These are phyloP conservation scores for Nylanderia fulva DNA, from an alignment of 1,140 invertebrate genomes.

Conservation along the genomic window DNA sequence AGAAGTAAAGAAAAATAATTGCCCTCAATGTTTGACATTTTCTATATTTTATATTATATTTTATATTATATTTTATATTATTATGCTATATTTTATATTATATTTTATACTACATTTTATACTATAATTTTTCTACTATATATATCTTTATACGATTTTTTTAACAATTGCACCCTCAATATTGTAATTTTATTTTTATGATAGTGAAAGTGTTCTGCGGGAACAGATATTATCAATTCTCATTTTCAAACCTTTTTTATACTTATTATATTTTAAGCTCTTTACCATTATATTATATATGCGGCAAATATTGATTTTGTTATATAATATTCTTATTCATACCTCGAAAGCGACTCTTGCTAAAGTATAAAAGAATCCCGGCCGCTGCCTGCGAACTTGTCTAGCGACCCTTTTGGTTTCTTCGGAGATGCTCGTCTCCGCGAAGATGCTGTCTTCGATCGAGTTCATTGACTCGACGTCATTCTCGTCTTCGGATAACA, in stretches of 20 bases:
- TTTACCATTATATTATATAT: not conserved
- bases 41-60: too few relatives aligned
- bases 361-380: slow-evolving; percentile 86
- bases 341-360: slow-evolving; percentile 84
- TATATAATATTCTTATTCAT: slow-evolving; percentile 49
- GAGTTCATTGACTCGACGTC: slow-evolving; percentile 42
- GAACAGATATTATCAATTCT: too few relatives aligned
- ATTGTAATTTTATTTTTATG: too few relatives aligned
- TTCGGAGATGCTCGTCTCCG: slow-evolving; percentile 46
- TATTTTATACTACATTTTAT: too few relatives aligned
- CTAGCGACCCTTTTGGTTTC: slow-evolving; percentile 77
- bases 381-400: slow-evolving; percentile 79
- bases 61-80: too few relatives aligned
- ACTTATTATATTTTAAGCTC: too few relatives aligned
- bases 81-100: too few relatives aligned
- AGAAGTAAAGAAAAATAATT: not conserved
- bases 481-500: slow-evolving; percentile 43
- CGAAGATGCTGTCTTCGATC: slow-evolving; percentile 48
- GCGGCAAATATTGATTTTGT: not conserved
- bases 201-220: too few relatives aligned
- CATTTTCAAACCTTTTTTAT: not conserved
- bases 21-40: not conserved
- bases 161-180: too few relatives aligned
- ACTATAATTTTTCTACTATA: too few relatives aligned
- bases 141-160: too few relatives aligned